Conservation (phyloP, 2,113 vertebrate species). For the Pteronura brasiliensis region DNA sequence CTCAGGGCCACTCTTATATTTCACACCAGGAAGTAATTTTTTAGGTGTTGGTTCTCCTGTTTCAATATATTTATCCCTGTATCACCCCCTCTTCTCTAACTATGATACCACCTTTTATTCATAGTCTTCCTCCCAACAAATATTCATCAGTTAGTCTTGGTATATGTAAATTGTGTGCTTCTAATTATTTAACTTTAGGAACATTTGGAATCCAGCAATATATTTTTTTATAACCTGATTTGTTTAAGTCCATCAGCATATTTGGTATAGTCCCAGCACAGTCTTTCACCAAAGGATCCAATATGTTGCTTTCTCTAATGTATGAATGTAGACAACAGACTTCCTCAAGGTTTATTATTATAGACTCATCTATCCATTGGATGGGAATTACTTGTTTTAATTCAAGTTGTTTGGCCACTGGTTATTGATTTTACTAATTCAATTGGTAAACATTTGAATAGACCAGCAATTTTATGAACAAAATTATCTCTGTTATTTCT, state of each 20-base stretch:
- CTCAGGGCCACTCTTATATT: background rate
- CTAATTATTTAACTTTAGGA: background rate
- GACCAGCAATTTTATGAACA: background rate
- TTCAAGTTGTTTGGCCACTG: background rate
- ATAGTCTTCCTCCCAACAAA: background rate
- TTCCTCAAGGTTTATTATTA: background rate
- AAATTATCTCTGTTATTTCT: background rate
- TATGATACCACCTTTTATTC: background rate
- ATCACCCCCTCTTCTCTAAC: too few relatives aligned
- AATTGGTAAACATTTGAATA: background rate
- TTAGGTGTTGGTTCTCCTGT: background rate
- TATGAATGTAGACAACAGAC: background rate
- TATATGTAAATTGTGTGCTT: background rate
- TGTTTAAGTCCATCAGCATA: background rate
- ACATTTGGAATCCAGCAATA: background rate
- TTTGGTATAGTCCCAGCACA: background rate
- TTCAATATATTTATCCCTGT: background rate
- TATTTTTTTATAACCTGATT: background rate
- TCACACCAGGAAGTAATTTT: background rate
- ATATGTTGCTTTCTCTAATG: background rate
- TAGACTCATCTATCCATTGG: background rate
- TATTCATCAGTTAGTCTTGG: background rate
- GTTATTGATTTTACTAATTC: conserved; percentile 21
- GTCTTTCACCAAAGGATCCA: background rate
- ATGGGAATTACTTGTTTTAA: background rate